A percentile compares a stretch with the other conserved stretches of the same genome.
phyloP scores from a whole-genome alignment of 2,888 invertebrate genomes.

The Camponotus fellah region DNA sequence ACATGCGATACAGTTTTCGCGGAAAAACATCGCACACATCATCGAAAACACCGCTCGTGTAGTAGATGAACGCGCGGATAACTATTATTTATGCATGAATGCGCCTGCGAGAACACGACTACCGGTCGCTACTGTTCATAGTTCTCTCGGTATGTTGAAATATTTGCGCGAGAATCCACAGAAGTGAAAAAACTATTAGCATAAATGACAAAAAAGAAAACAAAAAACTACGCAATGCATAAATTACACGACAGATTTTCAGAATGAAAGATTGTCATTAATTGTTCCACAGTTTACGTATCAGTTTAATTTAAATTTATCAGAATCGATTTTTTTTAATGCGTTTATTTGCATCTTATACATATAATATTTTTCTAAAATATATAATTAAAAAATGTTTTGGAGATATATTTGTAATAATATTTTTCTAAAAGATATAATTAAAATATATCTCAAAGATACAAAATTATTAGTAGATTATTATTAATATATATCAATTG shows the following conservation, averaged over 20 bases:
- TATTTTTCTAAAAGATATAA: neutral
- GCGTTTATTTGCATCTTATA: neutral
- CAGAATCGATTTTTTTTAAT: neutral
- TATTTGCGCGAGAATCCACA: conserved; percentile 13
- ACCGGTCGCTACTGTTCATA: conserved; percentile 21
- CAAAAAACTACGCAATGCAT: neutral
- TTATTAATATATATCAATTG: neutral
- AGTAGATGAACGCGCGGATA: conserved; percentile 77
- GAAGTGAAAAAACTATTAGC: conserved; percentile 4
- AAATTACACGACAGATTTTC: neutral
- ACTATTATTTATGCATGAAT: conserved; percentile 79
- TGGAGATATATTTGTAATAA: too few relatives aligned
- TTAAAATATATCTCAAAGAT: neutral
- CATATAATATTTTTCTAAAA: neutral
- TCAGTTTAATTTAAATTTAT: neutral
- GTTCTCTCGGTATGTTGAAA: conserved; percentile 23
- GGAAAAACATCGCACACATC: conserved; percentile 71
- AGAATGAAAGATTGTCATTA: neutral
- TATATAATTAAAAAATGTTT: neutral
- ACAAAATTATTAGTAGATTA: neutral
- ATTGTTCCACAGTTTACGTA: neutral
- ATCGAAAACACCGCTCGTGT: conserved; percentile 54
- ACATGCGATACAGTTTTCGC: conserved; percentile 79
- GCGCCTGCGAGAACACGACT: conserved; percentile 67
- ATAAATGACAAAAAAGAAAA: neutral